Conservation (phyloP, 2,888 invertebrate genomes). For the Cataglyphis livida region DNA sequence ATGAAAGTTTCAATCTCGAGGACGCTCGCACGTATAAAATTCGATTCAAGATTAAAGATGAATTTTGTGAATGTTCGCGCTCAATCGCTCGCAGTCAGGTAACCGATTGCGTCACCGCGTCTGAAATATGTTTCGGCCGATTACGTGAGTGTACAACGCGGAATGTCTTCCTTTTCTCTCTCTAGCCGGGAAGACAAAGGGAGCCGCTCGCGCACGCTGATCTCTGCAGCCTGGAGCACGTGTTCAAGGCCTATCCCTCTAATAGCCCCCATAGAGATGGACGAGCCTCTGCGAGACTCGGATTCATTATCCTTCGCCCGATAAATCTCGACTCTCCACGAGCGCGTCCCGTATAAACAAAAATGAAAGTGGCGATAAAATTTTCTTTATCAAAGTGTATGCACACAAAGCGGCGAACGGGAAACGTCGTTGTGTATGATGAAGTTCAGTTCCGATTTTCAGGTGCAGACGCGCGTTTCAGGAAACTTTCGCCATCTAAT, state of each 20-base stretch:
- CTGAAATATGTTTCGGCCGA: constrained; percentile 65
- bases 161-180: constrained; percentile 50
- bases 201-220: constrained; percentile 36
- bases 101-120: constrained; percentile 68
- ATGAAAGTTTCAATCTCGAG: neutral
- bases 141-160: constrained; percentile 59
- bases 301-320: constrained; percentile 27
- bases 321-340: neutral
- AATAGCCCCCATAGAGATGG: constrained; percentile 41
- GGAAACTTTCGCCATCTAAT: constrained; percentile 29
- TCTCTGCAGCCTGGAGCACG: constrained; percentile 58
- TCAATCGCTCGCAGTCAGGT: constrained; percentile 60
- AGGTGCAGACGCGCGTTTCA: constrained; percentile 1
- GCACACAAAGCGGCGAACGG: neutral
- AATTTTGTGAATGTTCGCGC: neutral
- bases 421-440: too few relatives aligned
- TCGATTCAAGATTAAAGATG: constrained; percentile 18
- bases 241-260: constrained; percentile 57
- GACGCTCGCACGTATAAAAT: neutral
- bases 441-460: neutral
- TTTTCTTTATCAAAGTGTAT: neutral
- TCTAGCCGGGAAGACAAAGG: constrained; percentile 65
- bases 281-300: neutral
- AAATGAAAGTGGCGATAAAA: constrained; percentile 3
- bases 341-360: constrained; percentile 5